Base-by-base conservation (phyloP, 1,140 invertebrate species). In the Sesamia nonagrioides region DNA sequence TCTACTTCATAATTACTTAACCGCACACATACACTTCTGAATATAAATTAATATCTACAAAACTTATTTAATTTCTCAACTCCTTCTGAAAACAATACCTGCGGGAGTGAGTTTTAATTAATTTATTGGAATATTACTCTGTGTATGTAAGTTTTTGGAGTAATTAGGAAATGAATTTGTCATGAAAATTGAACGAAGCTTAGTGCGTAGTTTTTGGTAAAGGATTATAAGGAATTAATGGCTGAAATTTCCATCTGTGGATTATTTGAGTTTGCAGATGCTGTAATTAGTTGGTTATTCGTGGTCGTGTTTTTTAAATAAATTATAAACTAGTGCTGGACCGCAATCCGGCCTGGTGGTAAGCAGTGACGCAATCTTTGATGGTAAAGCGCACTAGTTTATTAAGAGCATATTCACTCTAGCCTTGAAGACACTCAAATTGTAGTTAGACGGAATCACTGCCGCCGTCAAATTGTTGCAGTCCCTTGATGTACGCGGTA, bases 11-110 rank as follows among this genome's bases (percentile, higher is more conserved):
- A 63, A 40, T n/a, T 37, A 18, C 8, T 6, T 13, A 42, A 69
- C 42, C 66, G 21, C 63, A 68, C 17, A 13, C 11, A 27, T 6
- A 63, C 17, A 48, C 66, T 45, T 33, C 42, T 7, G 50, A 50
- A 50, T 27, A 37, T 66, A 66, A 66, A 42, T 66, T 66, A 66
- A 66, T 69, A 69, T 69, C 42, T 66, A 8, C 17, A 6, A 71
- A 71, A 71, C 27, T 71, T 71, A 37, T 71, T 71, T 54, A 71
- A 71, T 71, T 52, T 71, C 9, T 5, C 15, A 52, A 6, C 15
- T 45, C 7, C 21, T 54, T 54, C 52, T 54, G 68, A 17, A 5
- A 54, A 71, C 68, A 71, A 71, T 54, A 27, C 33, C 48, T 35
- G 48, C 17, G 17, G 13, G 48, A 37, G 40, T 17, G n/a, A n/a